Base-by-base conservation (phyloP, 2,797 vertebrate species). In the Hyperoplus lanceolatus region DNA sequence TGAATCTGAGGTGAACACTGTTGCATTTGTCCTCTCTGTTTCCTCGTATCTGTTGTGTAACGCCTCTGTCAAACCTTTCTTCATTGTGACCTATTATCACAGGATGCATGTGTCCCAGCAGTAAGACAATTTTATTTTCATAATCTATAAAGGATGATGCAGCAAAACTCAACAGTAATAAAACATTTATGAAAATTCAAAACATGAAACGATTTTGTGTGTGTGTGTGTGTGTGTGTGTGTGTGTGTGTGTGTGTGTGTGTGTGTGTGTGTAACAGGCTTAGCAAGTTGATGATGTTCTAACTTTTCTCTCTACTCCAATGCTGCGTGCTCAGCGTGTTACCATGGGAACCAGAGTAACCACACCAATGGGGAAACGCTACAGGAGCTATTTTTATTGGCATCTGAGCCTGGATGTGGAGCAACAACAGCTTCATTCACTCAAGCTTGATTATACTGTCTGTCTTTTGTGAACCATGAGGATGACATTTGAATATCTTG, bases 291-390 rank as follows among this genome's bases (percentile, higher is more conserved):
- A 92, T 71, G 72, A 58, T 50, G 57, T 29, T 66, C 80, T 57
- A 86, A 87, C 77, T 88, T 89, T 85, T 81, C 66, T 72, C 53
- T 29, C 29, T 29, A 49, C 75, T 50, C 73, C 13, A 8, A 53
- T 36, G 42, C 70, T 9, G 6, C 46, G 2, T 29, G 69, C 53
- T 82, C 51, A 0, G 43, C 3, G 5, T 65, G 88, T 84, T 67
- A 67, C 91, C 89, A 91, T 93, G 75, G 87, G 82, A 90, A 91
- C 90, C 58, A 49, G 65, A 82, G 80, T 78, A 77, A 87, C 74
- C 76, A 76, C 66, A 75, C 43, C 36, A 46, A 54, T 29, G 29
- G 66, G 50, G 51, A 66, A 84, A 73, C 7, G 16, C 76, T 18
- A 73, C 80, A 73, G 81, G 75, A 86, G 81, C 79, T 86, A 83